A percentile compares a stretch with the other conserved stretches of the same genome.
Conservation (phyloP, 1,140 invertebrate species). For the Contarinia nasturtii region DNA sequence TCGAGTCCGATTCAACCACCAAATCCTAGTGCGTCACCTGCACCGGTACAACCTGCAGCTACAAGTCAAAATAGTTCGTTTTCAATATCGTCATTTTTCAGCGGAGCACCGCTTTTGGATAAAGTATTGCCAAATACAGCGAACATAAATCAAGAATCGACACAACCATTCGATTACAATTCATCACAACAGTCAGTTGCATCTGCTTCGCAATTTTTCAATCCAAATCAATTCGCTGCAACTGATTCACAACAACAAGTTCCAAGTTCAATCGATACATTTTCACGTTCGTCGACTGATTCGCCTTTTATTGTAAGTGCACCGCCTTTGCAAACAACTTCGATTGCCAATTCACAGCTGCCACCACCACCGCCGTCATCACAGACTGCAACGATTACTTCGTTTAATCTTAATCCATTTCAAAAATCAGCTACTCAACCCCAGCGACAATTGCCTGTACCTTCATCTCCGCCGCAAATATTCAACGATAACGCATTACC, state of each 20-base stretch:
- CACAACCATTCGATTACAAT: too few species aligned
- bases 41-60: too few species aligned
- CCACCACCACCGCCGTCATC: not conserved
- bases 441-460: not conserved
- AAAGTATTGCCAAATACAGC: not conserved
- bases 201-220: not conserved
- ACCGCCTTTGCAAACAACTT: not conserved
- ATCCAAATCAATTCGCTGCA: not conserved
- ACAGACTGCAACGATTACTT: not conserved
- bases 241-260: not conserved
- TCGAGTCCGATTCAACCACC: not conserved
- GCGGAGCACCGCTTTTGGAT: not conserved
- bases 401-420: not conserved
- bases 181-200: too few species aligned
- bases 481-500: not conserved
- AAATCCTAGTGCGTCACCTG: too few species aligned
- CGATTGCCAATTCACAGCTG: too few species aligned
- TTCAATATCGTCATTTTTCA: not conserved
- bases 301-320: too few species aligned
- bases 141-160: too few species aligned
- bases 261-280: not conserved
- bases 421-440: not conserved
- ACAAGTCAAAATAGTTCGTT: not conserved
- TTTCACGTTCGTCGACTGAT: too few species aligned
- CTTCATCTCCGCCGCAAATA: not conserved